phyloP scores from a whole-genome alignment of 2,797 vertebrate genomes.

The Avahi laniger region DNA sequence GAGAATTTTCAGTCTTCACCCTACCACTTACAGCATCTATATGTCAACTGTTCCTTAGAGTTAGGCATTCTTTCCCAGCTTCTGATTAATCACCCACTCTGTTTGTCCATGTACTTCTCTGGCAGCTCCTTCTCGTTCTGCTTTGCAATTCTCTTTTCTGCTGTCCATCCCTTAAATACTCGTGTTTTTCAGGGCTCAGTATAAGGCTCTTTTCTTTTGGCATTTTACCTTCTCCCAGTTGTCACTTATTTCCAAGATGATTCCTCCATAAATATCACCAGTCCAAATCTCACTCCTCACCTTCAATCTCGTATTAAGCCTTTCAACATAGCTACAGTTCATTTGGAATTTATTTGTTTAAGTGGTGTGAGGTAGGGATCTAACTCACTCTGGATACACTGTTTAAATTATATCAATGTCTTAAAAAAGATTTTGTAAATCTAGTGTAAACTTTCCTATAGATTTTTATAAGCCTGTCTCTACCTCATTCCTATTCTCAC shows the following conservation, averaged over 20 bases:
- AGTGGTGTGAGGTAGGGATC: not conserved
- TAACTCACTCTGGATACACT: not conserved
- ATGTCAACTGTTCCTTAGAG: too few species aligned
- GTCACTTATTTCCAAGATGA: not conserved
- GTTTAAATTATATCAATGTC: not conserved
- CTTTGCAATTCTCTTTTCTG: not conserved
- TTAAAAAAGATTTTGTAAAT: not conserved
- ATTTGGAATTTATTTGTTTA: not conserved
- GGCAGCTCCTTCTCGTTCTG: not conserved
- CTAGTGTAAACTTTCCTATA: not conserved
- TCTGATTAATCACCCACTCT: not conserved
- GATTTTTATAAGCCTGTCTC: not conserved
- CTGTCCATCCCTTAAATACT: too few species aligned
- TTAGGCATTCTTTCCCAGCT: not conserved
- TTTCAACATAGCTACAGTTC: not conserved
- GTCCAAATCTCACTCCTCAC: not conserved
- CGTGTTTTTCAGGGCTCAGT: too few species aligned
- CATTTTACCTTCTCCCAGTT: not conserved
- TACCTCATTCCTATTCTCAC: not conserved
- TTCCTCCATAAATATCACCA: not conserved
- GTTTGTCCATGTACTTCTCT: not conserved
- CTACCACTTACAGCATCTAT: not conserved
- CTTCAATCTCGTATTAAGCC: not conserved
- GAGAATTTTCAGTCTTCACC: not conserved
- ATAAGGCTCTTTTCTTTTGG: not conserved